Conservation (phyloP, 53 echinoderm and acorn worm genomes). For the Echinarachnius parma region DNA sequence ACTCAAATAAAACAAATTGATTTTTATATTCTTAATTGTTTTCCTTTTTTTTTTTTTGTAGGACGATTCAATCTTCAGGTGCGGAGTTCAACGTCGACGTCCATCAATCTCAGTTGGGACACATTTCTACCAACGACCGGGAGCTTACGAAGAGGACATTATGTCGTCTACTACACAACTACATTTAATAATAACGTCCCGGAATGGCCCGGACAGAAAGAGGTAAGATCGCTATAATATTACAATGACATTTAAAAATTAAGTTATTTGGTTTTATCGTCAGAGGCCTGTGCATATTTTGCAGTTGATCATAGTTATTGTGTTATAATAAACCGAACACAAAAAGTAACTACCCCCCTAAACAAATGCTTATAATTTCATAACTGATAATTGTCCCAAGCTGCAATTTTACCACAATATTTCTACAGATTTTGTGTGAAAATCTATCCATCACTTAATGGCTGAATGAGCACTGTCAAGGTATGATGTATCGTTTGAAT, state of each 20-base stretch:
- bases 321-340: too few species aligned
- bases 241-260: background rate
- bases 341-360: too few species aligned
- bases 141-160: constrained; percentile 34
- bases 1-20: too few species aligned
- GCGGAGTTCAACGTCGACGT: constrained; percentile 73
- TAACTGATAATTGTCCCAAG: too few species aligned
- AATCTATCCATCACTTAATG: too few species aligned
- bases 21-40: too few species aligned
- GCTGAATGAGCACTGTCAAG: too few species aligned
- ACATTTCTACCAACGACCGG: constrained; percentile 50
- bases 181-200: constrained; percentile 53
- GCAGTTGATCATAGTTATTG: background rate
- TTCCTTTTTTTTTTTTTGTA: too few species aligned
- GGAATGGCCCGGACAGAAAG: constrained; percentile 55
- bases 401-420: too few species aligned
- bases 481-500: too few species aligned
- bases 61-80: constrained; percentile 75
- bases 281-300: background rate
- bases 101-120: constrained; percentile 90
- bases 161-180: constrained; percentile 74
- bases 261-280: background rate
- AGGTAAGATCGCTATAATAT: constrained; percentile 56
- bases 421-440: too few species aligned
- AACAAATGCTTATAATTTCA: too few species aligned